Evolutionary conservation across 2,113 vertebrate species (phyloP).

Genomic region (Rhinogobius similis): DNA sequence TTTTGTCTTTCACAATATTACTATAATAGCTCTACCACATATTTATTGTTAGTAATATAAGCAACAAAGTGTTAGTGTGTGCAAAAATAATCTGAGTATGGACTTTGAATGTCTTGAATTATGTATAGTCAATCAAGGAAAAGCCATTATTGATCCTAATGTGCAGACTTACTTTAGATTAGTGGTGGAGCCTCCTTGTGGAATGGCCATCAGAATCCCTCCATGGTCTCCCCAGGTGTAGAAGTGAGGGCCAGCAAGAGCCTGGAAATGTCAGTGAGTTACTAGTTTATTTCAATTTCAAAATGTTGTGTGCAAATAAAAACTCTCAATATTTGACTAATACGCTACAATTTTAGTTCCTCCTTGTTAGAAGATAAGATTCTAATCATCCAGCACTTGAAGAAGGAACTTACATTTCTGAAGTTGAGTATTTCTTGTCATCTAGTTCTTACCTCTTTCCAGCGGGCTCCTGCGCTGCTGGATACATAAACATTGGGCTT

Average conservation of each 20-base stretch:
- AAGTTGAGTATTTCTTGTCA: constrained; percentile 2
- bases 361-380: not conserved
- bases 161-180: constrained; percentile 87
- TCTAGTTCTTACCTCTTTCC: constrained; percentile 88
- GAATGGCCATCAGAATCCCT: constrained; percentile 91
- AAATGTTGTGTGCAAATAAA: not conserved
- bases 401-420: not conserved
- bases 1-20: too few species aligned
- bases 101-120: not conserved
- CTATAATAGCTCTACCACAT: not conserved
- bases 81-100: too few species aligned
- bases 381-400: not conserved
- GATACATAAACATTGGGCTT: constrained; percentile 96
- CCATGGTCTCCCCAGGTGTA: constrained; percentile 98
- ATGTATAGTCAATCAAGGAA: not conserved
- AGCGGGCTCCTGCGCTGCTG: constrained; percentile 90
- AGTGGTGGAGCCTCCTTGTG: constrained; percentile 86
- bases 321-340: not conserved
- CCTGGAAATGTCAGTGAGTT: constrained; percentile 67
- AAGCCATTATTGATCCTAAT: not conserved
- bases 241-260: constrained; percentile 92
- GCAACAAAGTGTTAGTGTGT: too few species aligned
- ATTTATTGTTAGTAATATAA: not conserved
- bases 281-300: not conserved
- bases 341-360: not conserved